These are phyloP conservation scores for Microchirus variegatus DNA, from an alignment of 2,797 vertebrate genomes.

Conservation along the genomic window DNA sequence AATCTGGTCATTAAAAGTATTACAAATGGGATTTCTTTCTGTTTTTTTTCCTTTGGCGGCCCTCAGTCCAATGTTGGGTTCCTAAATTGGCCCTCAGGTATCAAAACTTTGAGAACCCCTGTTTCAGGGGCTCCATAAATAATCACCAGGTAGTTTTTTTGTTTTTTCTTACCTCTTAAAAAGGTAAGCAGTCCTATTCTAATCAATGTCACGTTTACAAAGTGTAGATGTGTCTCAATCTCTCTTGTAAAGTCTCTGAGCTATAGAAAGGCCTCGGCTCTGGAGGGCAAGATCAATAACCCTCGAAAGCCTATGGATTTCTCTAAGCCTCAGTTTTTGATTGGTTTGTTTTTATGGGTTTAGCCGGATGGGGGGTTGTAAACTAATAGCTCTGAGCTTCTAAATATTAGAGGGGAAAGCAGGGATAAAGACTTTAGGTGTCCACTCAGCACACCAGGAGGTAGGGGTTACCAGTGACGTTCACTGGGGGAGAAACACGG, in stretches of 20 bases:
- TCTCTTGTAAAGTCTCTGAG: slow-evolving; percentile 41
- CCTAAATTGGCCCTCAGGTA: too few relatives aligned
- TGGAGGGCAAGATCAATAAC: slow-evolving; percentile 66
- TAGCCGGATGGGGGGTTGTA: slow-evolving; percentile 59
- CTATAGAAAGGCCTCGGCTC: slow-evolving; percentile 46
- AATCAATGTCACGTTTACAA: slow-evolving; percentile 26
- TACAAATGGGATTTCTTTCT: too few relatives aligned
- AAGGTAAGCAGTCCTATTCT: slow-evolving; percentile 41
- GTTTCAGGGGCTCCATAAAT: too few relatives aligned
- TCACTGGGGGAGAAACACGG: slow-evolving; percentile 21
- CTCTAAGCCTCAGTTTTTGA: slow-evolving; percentile 59
- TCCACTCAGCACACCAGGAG: slow-evolving; percentile 55
- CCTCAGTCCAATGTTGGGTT: too few relatives aligned
- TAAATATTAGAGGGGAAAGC: slow-evolving; percentile 62
- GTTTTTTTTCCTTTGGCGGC: too few relatives aligned
- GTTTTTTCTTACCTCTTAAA: slow-evolving; percentile 42
- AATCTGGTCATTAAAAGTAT: too few relatives aligned
- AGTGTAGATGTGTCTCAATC: slow-evolving; percentile 20
- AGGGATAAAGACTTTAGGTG: slow-evolving; percentile 55
- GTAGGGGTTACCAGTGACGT: slow-evolving; percentile 9
- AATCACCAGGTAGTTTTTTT: slow-evolving; percentile 57
- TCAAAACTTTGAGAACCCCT: too few relatives aligned
- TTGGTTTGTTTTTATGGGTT: slow-evolving; percentile 72
- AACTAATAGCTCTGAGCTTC: slow-evolving; percentile 65
- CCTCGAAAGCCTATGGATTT: slow-evolving; percentile 68